Evolutionary conservation across 2,888 invertebrate genomes (phyloP).

Genomic region (Chrysina gloriosa): DNA sequence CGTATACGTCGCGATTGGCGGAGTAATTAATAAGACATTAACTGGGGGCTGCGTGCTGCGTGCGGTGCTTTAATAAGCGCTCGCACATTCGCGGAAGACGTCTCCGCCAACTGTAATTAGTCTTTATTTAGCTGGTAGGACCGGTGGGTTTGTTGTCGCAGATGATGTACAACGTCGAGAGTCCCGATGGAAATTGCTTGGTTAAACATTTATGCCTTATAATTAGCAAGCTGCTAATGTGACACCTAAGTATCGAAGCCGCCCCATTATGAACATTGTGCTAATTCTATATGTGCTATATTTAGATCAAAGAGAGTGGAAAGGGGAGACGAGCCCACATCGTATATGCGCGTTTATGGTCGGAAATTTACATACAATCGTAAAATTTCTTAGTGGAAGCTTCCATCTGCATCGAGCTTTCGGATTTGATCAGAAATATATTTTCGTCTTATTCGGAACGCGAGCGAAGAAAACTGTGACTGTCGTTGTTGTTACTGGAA

Average conservation of each 20-base stretch:
- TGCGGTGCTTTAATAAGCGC: not conserved
- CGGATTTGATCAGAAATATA: too few relatives aligned
- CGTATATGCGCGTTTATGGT: too few relatives aligned
- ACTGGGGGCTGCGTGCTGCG: not conserved
- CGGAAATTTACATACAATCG: too few relatives aligned
- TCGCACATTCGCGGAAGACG: not conserved
- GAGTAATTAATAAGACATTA: constrained; percentile 4
- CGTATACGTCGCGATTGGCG: not conserved
- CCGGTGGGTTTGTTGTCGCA: not conserved
- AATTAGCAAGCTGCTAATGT: constrained; percentile 12
- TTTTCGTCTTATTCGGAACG: too few relatives aligned
- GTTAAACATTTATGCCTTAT: constrained; percentile 20
- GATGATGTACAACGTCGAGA: not conserved
- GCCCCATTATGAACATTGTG: not conserved
- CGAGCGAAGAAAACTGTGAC: too few relatives aligned
- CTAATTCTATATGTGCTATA: not conserved
- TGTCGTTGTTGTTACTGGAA: too few relatives aligned
- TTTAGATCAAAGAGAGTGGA: not conserved
- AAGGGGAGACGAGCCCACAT: not conserved
- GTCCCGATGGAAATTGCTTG: constrained; percentile 10
- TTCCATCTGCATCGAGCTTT: too few relatives aligned
- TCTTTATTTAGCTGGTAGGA: constrained; percentile 1
- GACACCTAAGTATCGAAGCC: not conserved
- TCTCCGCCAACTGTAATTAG: not conserved
- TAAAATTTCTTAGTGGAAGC: too few relatives aligned